A percentile compares a stretch with the other conserved stretches of the same genome.
These are phyloP conservation scores for Eledone cirrhosa DNA, from an alignment of 2,888 invertebrate genomes.

Conservation along the genomic window DNA sequence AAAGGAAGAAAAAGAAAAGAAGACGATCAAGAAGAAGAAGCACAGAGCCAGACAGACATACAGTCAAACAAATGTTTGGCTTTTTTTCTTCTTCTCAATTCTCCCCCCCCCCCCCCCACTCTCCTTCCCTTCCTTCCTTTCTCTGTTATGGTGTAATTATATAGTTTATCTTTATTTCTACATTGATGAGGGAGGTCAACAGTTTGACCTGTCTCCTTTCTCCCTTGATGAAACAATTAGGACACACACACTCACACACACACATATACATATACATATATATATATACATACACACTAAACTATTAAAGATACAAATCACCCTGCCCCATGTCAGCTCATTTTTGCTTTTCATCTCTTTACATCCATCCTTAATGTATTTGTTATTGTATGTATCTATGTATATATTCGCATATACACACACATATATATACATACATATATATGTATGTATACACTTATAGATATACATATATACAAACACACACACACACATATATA, in stretches of 20 bases:
- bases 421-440: not conserved
- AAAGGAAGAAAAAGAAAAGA: not conserved
- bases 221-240: conserved; percentile 17
- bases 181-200: conserved; percentile 10
- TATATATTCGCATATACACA: too few relatives aligned
- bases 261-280: not conserved
- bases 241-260: not conserved
- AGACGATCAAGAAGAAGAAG: not conserved
- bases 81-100: too few relatives aligned
- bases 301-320: too few relatives aligned
- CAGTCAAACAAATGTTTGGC: too few relatives aligned
- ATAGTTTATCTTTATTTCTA: not conserved
- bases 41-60: not conserved
- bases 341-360: too few relatives aligned
- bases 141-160: not conserved
- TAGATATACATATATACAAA: not conserved
- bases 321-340: too few relatives aligned
- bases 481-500: not conserved
- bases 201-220: conserved; percentile 9
- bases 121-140: not conserved
- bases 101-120: too few relatives aligned
- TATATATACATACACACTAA: not conserved
- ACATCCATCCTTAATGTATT: too few relatives aligned
- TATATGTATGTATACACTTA: not conserved
- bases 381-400: too few relatives aligned